A percentile compares a stretch with the other conserved stretches of the same genome.
These are phyloP conservation scores for Ochropleura plecta DNA, from an alignment of 2,888 invertebrate species.

Conservation along the genomic window DNA sequence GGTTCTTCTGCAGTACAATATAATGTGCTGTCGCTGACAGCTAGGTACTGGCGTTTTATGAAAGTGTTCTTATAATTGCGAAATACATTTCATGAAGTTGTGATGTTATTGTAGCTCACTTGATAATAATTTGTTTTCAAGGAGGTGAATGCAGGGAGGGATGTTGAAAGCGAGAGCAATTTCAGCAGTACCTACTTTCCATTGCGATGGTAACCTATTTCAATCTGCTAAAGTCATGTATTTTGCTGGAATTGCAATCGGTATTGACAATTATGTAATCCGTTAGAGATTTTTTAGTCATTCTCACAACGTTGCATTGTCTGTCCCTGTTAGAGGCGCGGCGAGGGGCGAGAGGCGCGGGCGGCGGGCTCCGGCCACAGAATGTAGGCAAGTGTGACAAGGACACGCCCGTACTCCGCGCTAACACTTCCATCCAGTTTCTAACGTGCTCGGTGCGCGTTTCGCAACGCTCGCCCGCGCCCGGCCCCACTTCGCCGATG, in stretches of 20 bases:
- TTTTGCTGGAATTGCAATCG: conserved; percentile 45
- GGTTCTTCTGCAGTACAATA: conserved; percentile 81
- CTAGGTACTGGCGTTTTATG: conserved; percentile 56
- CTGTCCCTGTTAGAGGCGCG: conserved; percentile 82
- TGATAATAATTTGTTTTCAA: conserved; percentile 18
- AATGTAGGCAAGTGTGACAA: conserved; percentile 91
- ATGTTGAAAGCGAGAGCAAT: conserved; percentile 55
- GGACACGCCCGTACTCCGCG: conserved; percentile 90
- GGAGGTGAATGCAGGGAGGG: conserved; percentile 2
- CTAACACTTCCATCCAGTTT: conserved; percentile 90
- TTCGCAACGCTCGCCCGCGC: conserved; percentile 86
- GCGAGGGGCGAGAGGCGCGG: conserved; percentile 77
- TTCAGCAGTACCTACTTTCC: conserved; percentile 44
- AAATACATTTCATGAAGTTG: conserved; percentile 34
- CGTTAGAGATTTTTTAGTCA: conserved; percentile 79
- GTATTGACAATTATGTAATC: conserved; percentile 72
- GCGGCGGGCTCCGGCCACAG: conserved; percentile 84
- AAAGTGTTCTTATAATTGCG: conserved; percentile 61
- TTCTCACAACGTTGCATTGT: conserved; percentile 86
- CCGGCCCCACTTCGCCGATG: conserved; percentile 82
- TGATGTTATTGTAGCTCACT: conserved; percentile 18
- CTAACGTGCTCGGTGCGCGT: conserved; percentile 88
- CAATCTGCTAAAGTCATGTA: conserved; percentile 25
- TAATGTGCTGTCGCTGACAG: conserved; percentile 59
- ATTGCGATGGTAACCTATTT: conserved; percentile 26